phyloP scores from a whole-genome alignment of 2,797 vertebrate genomes.

The Eulemur albifrons region DNA sequence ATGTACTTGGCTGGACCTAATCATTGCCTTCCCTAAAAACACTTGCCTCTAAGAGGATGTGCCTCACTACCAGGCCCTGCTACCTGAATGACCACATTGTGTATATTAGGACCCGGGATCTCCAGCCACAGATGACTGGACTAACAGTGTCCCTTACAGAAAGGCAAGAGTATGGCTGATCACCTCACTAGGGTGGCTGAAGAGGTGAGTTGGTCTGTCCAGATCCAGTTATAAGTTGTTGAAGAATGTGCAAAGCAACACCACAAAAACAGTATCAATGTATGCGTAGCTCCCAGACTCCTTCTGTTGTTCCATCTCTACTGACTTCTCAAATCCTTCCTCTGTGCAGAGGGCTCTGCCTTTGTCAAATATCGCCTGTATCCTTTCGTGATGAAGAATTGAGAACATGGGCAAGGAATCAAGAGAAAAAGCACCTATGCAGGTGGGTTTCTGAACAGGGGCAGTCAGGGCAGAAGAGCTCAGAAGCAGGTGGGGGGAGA shows the following conservation, averaged over 20 bases:
- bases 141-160: neutral
- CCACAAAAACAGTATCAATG: neutral
- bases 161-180: neutral
- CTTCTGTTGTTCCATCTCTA: neutral
- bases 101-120: neutral
- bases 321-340: neutral
- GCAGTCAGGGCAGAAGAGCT: neutral
- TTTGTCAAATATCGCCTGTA: neutral
- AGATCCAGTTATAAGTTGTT: neutral
- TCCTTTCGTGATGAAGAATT: neutral
- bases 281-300: accelerated
- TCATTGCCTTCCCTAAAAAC: neutral
- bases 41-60: neutral
- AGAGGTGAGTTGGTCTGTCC: neutral
- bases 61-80: neutral
- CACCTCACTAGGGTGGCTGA: neutral
- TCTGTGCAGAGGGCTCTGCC: neutral
- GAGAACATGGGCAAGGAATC: neutral
- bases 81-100: neutral
- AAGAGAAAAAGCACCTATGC: neutral
- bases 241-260: neutral
- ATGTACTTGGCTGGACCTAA: neutral
- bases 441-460: neutral
- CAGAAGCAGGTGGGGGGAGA: neutral
- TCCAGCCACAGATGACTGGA: neutral